phyloP scores from a whole-genome alignment of 2,797 vertebrate species.

The Thunnus albacares region DNA sequence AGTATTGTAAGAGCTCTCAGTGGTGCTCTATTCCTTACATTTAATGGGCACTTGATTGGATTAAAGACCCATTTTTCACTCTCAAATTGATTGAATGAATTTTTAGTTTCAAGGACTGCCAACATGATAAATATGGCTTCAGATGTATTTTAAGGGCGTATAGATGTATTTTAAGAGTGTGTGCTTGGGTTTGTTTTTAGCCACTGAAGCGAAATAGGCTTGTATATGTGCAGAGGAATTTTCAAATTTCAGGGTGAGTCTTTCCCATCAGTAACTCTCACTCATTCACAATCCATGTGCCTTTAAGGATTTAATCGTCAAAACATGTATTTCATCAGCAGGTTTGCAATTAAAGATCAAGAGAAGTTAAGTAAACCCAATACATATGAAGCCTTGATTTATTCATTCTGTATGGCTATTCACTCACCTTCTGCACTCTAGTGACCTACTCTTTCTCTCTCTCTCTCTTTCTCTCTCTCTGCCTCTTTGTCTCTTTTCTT shows the following conservation, averaged over 20 bases:
- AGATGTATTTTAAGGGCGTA: constrained; percentile 13
- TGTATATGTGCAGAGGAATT: constrained; percentile 1
- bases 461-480: background rate
- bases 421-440: constrained; percentile 82
- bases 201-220: constrained; percentile 8
- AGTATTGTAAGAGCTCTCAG: constrained; percentile 51
- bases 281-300: background rate
- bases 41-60: constrained; percentile 57
- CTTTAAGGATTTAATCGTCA: constrained; percentile 1
- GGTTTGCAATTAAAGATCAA: constrained; percentile 2
- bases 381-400: background rate
- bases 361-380: background rate
- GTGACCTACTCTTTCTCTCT: background rate
- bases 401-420: background rate
- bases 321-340: background rate
- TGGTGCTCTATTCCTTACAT: constrained; percentile 51
- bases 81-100: constrained; percentile 31
- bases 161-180: constrained; percentile 23
- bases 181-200: constrained; percentile 32
- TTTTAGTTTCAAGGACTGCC: constrained; percentile 41
- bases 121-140: constrained; percentile 28
- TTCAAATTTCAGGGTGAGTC: constrained; percentile 2
- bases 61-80: constrained; percentile 26
- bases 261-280: constrained; percentile 4
- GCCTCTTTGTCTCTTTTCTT: constrained; percentile 74